Evolutionary conservation across 2,797 vertebrate genomes (phyloP), one percentile per base, ranked within the genome.

Genomic region (Characodon lateralis): DNA sequence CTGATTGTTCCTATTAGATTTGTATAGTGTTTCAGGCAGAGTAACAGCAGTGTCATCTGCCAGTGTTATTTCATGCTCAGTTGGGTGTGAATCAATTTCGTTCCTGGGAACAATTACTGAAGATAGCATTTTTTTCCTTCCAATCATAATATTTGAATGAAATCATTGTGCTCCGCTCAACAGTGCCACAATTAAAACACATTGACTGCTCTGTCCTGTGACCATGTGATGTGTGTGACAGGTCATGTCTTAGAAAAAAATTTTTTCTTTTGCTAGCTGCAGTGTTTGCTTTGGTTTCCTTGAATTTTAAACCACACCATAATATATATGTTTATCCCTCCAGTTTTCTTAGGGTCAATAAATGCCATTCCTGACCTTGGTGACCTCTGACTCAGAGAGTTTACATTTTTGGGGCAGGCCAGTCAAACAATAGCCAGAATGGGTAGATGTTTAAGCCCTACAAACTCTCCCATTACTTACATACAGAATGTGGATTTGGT

Each of bases 31-130:
- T 94, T 89, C 91, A 91, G 90, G 87, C 92, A 91, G 92, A 89
- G 92, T 94, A 93, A 92, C 92, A 93, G 92, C 94, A 92, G 89
- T 95, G 95, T 95, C 94, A 95, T 95, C 94, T 95, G 94, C 94
- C 94, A 95, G 92, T 94, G 94, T 95, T 94, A 96, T 96, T 96
- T 95, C 94, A 96, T 92, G 95, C 95, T 96, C 91, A 77, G 91
- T 89, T 95, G 93, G 92, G 92, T 95, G 94, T 95, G 93, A 96
- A 95, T 96, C 95, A 95, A 93, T 96, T 95, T 96, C 91, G 95
- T 95, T 95, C 92, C 88, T 78, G 91, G 92, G 91, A 95, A 94
- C 95, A 95, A 96, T 96, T 95, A 96, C 93, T 93, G 88, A 93
- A 95, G 93, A 94, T 94, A 94, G 89, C 89, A 89, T 87, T 80